A percentile compares a stretch with the other conserved stretches of the same genome.
These are phyloP conservation scores for Epizoanthus illoricatus DNA, from an alignment of 92 coral and sea anemone genomes.

Conservation along the genomic window DNA sequence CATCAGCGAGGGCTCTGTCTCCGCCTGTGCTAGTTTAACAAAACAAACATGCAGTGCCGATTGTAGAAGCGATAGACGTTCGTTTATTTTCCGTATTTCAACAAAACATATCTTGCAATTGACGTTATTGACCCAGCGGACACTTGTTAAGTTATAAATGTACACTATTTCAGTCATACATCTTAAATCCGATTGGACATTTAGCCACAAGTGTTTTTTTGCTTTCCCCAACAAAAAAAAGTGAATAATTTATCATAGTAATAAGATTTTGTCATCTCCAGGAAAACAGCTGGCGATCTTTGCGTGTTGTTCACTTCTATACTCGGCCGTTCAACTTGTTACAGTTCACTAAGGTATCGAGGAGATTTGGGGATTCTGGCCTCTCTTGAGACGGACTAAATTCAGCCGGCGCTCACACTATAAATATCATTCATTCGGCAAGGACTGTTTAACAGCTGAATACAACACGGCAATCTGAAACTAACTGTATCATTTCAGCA, in stretches of 20 bases:
- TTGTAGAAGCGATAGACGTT: not conserved
- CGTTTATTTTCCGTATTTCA: not conserved
- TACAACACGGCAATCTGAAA: not conserved
- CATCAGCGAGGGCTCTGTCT: not conserved
- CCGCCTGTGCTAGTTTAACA: not conserved
- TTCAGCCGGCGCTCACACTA: no score
- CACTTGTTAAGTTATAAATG: constrained; percentile 1
- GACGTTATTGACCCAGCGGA: not conserved
- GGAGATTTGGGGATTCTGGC: not conserved
- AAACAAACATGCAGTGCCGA: not conserved
- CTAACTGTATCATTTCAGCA: not conserved
- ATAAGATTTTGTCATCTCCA: constrained; percentile 11
- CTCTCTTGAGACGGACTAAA: not conserved
- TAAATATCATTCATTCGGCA: no score
- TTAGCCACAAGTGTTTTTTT: not conserved
- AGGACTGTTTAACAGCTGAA: not conserved
- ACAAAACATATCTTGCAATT: not conserved
- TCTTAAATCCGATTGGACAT: not conserved
- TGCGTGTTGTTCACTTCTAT: constrained; percentile 4
- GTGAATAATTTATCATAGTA: constrained; percentile 37
- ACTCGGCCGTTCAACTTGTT: constrained; percentile 1
- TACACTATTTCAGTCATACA: not conserved
- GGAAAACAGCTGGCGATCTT: constrained; percentile 31
- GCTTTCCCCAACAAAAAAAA: constrained; percentile 2
- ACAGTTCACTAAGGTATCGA: not conserved